Conservation (phyloP, 1,140 invertebrate species). For the Rhagoletis zephyria region DNA sequence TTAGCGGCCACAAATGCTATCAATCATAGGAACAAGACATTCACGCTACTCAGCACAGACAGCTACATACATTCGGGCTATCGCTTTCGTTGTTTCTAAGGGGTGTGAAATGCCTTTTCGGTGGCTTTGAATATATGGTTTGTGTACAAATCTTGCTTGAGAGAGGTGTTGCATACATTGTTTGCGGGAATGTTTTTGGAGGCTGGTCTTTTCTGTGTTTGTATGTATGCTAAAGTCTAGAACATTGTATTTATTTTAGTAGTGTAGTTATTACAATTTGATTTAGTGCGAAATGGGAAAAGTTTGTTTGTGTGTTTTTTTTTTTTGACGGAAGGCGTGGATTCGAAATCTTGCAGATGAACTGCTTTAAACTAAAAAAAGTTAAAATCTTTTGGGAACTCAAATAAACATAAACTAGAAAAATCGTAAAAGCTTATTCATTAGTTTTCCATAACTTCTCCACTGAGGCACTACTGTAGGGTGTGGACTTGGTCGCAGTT, state of each 20-base stretch:
- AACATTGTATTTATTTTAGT: too few species aligned
- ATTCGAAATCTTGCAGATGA: too few species aligned
- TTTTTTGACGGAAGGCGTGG: background rate
- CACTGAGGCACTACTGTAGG: too few species aligned
- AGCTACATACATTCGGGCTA: background rate
- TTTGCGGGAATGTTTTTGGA: background rate
- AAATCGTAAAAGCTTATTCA: too few species aligned
- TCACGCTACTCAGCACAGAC: slow-evolving; percentile 6
- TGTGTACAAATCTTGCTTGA: background rate
- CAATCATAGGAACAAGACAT: slow-evolving; percentile 11
- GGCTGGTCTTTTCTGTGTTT: background rate
- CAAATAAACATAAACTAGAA: too few species aligned
- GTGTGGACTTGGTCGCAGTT: too few species aligned
- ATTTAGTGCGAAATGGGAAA: background rate
- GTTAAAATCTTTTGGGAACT: too few species aligned
- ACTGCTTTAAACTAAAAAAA: too few species aligned
- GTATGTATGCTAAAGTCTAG: background rate
- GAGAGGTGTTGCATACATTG: background rate
- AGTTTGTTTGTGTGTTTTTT: background rate
- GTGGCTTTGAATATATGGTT: slow-evolving; percentile 5
- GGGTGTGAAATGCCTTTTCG: slow-evolving; percentile 31
- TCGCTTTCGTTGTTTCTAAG: background rate
- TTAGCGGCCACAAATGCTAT: slow-evolving; percentile 21
- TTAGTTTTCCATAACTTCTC: too few species aligned
- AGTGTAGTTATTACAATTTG: background rate